Evolutionary conservation across 1,140 invertebrate species (phyloP), one percentile per base, ranked within the genome.

Genomic region (Sitobion miscanthi): DNA sequence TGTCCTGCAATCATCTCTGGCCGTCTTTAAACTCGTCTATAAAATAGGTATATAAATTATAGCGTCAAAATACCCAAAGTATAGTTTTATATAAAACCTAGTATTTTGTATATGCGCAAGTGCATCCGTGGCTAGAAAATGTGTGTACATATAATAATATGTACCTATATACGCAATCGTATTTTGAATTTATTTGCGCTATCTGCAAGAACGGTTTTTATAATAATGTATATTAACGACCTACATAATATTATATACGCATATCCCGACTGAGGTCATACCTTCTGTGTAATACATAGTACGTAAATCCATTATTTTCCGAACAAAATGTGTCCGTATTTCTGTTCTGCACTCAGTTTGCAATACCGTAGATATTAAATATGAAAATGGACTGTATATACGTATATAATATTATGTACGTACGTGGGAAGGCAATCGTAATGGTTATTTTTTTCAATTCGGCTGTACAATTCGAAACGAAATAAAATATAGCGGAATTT

Each of bases 401-500:
- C 2, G 2, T 52, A 54, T 54, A 21, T 54, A 54, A 54, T 54
- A 54, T 54, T 52, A 52, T 4, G 14, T 77, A 77, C n/a, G 30
- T n/a, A n/a, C n/a, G 14, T n/a, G 14, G 30, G 14, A 35, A 77
- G 30, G n/a, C 30, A 77, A 77, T 77, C n/a, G 62, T n/a, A 77
- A 77, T 77, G 30, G 5, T 77, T n/a, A n/a, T 77, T 62, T 62
- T 69, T 77, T 77, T 77, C 62, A 77, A 77, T 77, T 62, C 57
- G 25, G 9, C 57, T 30, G 57, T 30, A 62, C 57, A 25, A 30
- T 62, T 77, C 14, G 62, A 77, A 77, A 77, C 62, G 62, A 77
- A 77, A 77, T 77, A 77, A 77, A 77, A 77, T 77, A 77, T 77
- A 77, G 62, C n/a, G 4, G 62, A n/a, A 77, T 77, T 69, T 69